Evolutionary conservation across 1,140 invertebrate species (phyloP).

Genomic region (Lethrus apterus): DNA sequence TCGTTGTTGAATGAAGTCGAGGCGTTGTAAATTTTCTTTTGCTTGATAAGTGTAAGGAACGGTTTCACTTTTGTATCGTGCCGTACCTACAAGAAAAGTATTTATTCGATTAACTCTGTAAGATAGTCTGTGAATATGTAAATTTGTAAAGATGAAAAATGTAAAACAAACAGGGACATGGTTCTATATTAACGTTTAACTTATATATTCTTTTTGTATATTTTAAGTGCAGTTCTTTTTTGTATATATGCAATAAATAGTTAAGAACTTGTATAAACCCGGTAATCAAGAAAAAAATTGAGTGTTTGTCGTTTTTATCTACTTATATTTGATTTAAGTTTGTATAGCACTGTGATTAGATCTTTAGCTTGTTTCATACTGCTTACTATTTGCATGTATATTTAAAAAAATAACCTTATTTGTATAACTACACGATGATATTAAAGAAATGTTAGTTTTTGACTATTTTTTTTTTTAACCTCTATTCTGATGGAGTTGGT

Average conservation of each 20-base stretch:
- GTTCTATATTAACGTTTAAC: conserved; percentile 22
- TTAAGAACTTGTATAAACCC: conserved; percentile 15
- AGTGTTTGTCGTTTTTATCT: conserved; percentile 26
- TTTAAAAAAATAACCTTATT: conserved; percentile 22
- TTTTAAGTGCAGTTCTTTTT: conserved; percentile 7
- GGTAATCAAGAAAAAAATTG: conserved; percentile 22
- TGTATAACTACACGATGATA: conserved; percentile 27
- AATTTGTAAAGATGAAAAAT: conserved; percentile 2
- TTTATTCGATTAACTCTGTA: conserved; percentile 13
- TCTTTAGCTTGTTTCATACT: conserved; percentile 25
- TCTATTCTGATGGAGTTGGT: too few species aligned
- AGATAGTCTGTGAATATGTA: conserved; percentile 15
- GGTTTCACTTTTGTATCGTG: neutral
- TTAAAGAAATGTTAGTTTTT: conserved; percentile 32
- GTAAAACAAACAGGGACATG: conserved; percentile 21
- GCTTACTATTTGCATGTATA: conserved; percentile 27
- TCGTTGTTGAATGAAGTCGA: too few species aligned
- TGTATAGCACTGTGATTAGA: conserved; percentile 33
- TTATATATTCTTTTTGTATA: conserved; percentile 20
- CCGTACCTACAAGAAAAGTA: conserved; percentile 9
- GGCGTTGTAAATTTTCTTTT: neutral
- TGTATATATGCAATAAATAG: conserved; percentile 17
- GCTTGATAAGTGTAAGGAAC: neutral
- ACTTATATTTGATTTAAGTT: conserved; percentile 21
- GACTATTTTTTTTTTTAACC: neutral